These are phyloP conservation scores for Champsocephalus esox DNA, from an alignment of 2,797 vertebrate genomes.

Conservation along the genomic window DNA sequence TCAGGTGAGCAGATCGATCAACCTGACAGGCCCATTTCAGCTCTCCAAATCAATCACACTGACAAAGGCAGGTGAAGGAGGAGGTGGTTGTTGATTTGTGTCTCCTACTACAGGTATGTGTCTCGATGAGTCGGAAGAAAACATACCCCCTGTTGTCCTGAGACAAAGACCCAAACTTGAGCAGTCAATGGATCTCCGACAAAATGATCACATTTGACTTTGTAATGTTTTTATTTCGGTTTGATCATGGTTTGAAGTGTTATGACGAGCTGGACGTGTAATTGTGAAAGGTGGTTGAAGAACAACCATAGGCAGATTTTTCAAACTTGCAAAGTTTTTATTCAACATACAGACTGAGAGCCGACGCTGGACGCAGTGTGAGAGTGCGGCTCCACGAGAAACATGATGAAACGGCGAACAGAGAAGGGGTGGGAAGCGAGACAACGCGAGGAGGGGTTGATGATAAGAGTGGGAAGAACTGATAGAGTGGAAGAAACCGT, in stretches of 20 bases:
- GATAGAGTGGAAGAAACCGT: slow-evolving; percentile 79
- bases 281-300: slow-evolving; percentile 8
- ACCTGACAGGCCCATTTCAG: slow-evolving; percentile 78
- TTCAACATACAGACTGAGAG: slow-evolving; percentile 31
- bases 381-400: slow-evolving; percentile 55
- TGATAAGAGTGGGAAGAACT: slow-evolving; percentile 83
- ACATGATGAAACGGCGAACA: slow-evolving; percentile 67
- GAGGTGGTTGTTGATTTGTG: slow-evolving; percentile 34
- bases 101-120: slow-evolving; percentile 29
- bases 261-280: neutral
- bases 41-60: slow-evolving; percentile 73
- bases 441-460: slow-evolving; percentile 76
- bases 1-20: slow-evolving; percentile 77
- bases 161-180: slow-evolving; percentile 41
- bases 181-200: neutral
- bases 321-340: slow-evolving; percentile 40
- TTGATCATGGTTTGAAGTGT: neutral
- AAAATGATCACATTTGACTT: slow-evolving; percentile 5
- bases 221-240: neutral
- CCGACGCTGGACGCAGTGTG: slow-evolving; percentile 56
- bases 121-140: slow-evolving; percentile 63
- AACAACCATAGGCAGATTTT: slow-evolving; percentile 37
- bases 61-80: slow-evolving; percentile 68
- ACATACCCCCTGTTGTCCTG: slow-evolving; percentile 31
- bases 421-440: slow-evolving; percentile 72